These are phyloP conservation scores for Bombus cullumanus DNA, from an alignment of 1,140 invertebrate species.

Conservation along the genomic window DNA sequence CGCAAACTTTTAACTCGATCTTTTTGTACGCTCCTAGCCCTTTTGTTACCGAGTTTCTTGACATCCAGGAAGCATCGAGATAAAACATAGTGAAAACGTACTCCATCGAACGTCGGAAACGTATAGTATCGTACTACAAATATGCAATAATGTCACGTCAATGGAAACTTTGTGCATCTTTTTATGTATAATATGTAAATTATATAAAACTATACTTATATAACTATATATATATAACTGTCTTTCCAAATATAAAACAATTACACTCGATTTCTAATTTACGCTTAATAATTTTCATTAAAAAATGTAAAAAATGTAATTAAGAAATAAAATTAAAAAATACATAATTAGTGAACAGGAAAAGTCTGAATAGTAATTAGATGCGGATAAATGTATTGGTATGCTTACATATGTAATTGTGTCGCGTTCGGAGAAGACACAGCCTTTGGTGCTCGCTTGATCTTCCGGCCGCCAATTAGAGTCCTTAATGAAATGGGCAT, in stretches of 20 bases:
- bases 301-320: no score
- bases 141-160: background rate
- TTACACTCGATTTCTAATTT: no score
- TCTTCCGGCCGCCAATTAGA: conserved; percentile 17
- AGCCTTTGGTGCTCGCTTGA: background rate
- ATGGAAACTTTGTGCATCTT: background rate
- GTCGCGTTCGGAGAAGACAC: background rate
- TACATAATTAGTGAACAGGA: no score
- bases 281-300: no score
- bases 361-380: conserved; percentile 3
- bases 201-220: no score
- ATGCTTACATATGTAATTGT: background rate
- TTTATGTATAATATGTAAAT: background rate
- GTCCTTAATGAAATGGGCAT: conserved; percentile 25
- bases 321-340: background rate
- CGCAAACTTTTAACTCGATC: conserved; percentile 78
- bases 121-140: background rate
- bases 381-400: background rate
- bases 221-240: no score
- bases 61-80: background rate
- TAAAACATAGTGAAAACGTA: background rate
- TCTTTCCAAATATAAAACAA: no score
- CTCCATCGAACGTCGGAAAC: background rate
- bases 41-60: conserved; percentile 53
- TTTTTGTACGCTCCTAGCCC: conserved; percentile 62